Conservation (phyloP, 1,140 invertebrate species). For the Bombyx mandarina region DNA sequence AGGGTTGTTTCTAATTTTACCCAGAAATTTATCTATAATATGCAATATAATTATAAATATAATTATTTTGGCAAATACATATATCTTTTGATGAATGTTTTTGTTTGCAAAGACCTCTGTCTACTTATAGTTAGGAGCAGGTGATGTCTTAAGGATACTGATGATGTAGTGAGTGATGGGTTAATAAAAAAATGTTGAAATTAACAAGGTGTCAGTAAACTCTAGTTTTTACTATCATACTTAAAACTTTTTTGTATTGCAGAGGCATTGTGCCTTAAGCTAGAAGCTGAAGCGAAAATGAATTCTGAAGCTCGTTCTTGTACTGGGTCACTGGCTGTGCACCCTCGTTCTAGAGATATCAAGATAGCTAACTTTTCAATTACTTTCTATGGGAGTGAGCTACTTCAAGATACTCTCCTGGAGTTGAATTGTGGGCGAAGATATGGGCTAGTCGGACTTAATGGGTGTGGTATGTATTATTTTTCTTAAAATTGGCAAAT, state of each 20-base stretch:
- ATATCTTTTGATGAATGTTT: too few species aligned
- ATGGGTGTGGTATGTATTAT: conserved; percentile 88
- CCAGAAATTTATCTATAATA: too few species aligned
- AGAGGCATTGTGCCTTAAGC: conserved; percentile 89
- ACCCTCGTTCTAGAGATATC: conserved; percentile 94
- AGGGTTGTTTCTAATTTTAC: too few species aligned
- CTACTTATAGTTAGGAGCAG: too few species aligned
- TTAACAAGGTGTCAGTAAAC: too few species aligned
- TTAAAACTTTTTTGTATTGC: conserved; percentile 23
- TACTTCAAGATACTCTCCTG: conserved; percentile 95
- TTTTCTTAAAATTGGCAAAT: background rate
- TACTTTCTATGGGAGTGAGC: conserved; percentile 96
- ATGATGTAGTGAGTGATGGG: too few species aligned
- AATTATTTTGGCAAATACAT: too few species aligned
- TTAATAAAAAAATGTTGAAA: too few species aligned
- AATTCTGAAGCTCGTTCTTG: conserved; percentile 95
- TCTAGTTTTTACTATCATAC: background rate
- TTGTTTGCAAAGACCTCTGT: too few species aligned
- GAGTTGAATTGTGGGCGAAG: conserved; percentile 97
- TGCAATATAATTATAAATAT: too few species aligned
- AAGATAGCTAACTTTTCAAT: conserved; percentile 98
- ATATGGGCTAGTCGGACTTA: conserved; percentile 96
- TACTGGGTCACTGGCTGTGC: conserved; percentile 94
- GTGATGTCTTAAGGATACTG: too few species aligned
- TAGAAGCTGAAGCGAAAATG: conserved; percentile 91